A percentile compares a stretch with the other conserved stretches of the same genome.
These are phyloP conservation scores for Atta colombica DNA, from an alignment of 1,140 invertebrate species.

Conservation along the genomic window DNA sequence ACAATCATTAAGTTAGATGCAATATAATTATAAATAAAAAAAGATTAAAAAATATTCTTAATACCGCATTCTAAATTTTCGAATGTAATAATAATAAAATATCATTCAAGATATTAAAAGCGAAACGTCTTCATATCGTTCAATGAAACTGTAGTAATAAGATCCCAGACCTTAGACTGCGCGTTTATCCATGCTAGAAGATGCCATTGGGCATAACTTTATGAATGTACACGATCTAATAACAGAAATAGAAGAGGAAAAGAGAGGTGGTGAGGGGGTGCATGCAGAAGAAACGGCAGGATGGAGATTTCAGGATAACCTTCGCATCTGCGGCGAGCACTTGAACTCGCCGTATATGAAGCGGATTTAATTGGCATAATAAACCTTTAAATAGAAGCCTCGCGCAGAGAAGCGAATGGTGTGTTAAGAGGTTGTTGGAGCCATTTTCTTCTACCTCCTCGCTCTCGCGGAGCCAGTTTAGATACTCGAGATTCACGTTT, in stretches of 20 bases:
- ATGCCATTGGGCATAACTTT: constrained; percentile 21
- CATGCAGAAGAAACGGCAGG: constrained; percentile 28
- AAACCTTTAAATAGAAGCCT: constrained; percentile 69
- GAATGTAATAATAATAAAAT: constrained; percentile 18
- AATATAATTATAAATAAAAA: not conserved
- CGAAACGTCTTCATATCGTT: constrained; percentile 8
- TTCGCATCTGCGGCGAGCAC: constrained; percentile 49
- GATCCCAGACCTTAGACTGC: not conserved
- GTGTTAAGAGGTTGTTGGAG: constrained; percentile 67
- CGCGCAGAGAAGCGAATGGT: constrained; percentile 57
- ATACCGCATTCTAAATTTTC: not conserved
- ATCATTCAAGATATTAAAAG: not conserved
- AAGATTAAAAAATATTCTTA: not conserved
- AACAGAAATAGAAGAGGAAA: constrained; percentile 25
- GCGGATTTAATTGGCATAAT: constrained; percentile 69
- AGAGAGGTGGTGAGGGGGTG: not conserved
- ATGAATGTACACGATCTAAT: constrained; percentile 44
- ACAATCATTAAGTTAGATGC: constrained; percentile 6
- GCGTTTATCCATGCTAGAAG: constrained; percentile 1
- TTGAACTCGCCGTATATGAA: constrained; percentile 44
- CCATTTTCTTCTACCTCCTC: constrained; percentile 52
- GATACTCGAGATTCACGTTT: constrained; percentile 18
- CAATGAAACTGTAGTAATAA: not conserved
- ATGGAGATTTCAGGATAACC: constrained; percentile 60
- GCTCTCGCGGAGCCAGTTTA: constrained; percentile 47